Evolutionary conservation across 2,113 vertebrate genomes (phyloP), one percentile per base, ranked within the genome.

Genomic region (Silurus glanis): DNA sequence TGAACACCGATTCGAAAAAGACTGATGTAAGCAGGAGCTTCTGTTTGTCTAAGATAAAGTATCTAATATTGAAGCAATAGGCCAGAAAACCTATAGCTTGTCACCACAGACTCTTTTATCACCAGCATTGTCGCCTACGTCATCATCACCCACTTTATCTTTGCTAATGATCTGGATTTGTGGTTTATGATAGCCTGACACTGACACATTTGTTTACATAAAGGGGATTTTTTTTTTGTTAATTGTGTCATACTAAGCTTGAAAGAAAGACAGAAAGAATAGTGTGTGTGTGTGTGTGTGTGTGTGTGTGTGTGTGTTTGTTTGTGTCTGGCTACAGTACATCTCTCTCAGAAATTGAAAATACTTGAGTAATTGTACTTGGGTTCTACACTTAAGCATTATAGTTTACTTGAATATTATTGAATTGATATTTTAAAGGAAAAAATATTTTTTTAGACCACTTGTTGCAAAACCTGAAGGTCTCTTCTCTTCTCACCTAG

Each of bases 121-220:
- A 88, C 83, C 86, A 90, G 91, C 90, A 88, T 25, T 6, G 3
- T n/a, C 21, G 17, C 49, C 56, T 14, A 14, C 12, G 16, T 28
- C 25, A 79, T n/a, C 74, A 76, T n/a, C 49, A 53, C 23, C 4
- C 49, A 51, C 21, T 75, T 74, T 51, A 9, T 74, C 17, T 23
- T 51, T 2, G 0, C 45, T 25, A 53, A n/a, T 53, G 10, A 75
- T 19, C 45, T 72, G 45, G 4, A 49, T 10, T 45, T 47, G 28
- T 71, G 16, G 69, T 8, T 45, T 71, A 71, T 71, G 45, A 13
- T 53, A 75, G 47, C 47, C 21, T 6, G 49, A n/a, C 47, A 51
- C n/a, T 13, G 8, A 51, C 21, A 75, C 19, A 51, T 93, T 93
- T 85, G 93, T 94, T 93, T 92, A 83, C 72, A 83, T 69, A 23